Conservation (phyloP, 2,888 invertebrate genomes). For the Anagyrus pseudococci region DNA sequence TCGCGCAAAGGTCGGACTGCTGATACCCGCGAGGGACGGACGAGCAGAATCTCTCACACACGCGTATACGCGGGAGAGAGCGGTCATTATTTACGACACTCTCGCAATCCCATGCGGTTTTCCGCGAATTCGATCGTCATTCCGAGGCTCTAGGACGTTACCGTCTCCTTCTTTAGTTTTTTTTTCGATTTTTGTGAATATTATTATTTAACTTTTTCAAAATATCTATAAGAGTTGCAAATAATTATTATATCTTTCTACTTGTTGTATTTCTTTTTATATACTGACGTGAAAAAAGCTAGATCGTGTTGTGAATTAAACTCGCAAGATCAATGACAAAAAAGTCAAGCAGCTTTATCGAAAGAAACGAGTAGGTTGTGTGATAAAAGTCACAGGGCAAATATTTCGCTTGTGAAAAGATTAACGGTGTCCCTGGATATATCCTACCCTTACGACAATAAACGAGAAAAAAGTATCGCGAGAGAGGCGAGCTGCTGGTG, state of each 20-base stretch:
- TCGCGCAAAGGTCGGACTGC: constrained; percentile 24
- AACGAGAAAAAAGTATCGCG: constrained; percentile 17
- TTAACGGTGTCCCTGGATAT: not conserved
- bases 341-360: not conserved
- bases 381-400: constrained; percentile 19
- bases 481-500: not conserved
- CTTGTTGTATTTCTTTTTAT: too few species aligned
- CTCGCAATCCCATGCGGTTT: constrained; percentile 42
- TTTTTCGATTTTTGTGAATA: constrained; percentile 17
- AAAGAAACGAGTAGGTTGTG: not conserved
- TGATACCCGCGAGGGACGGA: constrained; percentile 19
- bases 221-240: too few species aligned
- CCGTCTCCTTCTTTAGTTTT: constrained; percentile 1
- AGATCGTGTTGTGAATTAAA: too few species aligned
- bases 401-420: constrained; percentile 20
- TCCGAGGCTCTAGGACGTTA: constrained; percentile 6
- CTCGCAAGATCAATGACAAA: constrained; percentile 11
- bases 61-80: constrained; percentile 29
- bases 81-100: constrained; percentile 52
- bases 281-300: too few species aligned
- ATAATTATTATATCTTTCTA: too few species aligned
- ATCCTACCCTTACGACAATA: not conserved
- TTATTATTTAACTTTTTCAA: too few species aligned
- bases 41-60: too few species aligned
- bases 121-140: constrained; percentile 37